These are phyloP conservation scores for Mola mola DNA, from an alignment of 2,113 vertebrate species.

Conservation along the genomic window DNA sequence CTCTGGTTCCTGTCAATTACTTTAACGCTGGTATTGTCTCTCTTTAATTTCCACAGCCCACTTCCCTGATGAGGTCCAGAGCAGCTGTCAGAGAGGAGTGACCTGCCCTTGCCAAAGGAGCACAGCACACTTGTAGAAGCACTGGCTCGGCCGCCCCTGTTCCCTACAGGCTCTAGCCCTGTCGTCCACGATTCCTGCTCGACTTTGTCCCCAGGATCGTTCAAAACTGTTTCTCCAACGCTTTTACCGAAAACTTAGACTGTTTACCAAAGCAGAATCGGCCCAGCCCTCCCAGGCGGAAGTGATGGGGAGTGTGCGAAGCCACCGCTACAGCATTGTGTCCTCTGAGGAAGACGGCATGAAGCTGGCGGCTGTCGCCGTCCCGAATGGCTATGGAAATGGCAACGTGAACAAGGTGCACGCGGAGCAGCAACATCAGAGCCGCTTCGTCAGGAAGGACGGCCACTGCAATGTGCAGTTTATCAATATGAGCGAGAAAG, in stretches of 20 bases:
- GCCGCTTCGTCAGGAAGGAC: conserved; percentile 94
- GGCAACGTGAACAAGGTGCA: conserved; percentile 90
- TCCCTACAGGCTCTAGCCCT: conserved; percentile 46
- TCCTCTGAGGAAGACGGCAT: conserved; percentile 96
- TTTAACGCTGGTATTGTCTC: conserved; percentile 53
- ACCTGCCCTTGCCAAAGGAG: conserved; percentile 60
- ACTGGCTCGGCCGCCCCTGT: conserved; percentile 29
- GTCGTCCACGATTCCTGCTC: conserved; percentile 62
- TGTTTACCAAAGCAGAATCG: conserved; percentile 95
- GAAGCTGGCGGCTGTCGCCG: conserved; percentile 90
- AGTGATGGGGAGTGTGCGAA: conserved; percentile 96
- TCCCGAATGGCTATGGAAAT: conserved; percentile 94
- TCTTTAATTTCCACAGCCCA: conserved; percentile 66
- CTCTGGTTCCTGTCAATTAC: conserved; percentile 56
- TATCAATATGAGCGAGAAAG: conserved; percentile 95
- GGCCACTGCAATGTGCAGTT: conserved; percentile 98
- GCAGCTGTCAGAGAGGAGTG: conserved; percentile 78
- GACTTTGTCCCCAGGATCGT: conserved; percentile 84
- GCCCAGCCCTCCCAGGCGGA: conserved; percentile 86
- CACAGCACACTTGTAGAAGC: too few species aligned
- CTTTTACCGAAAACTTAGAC: conserved; percentile 97
- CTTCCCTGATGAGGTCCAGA: conserved; percentile 78
- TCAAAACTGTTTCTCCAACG: conserved; percentile 99
- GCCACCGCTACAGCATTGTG: conserved; percentile 98
- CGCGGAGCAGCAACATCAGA: conserved; percentile 86